Evolutionary conservation across 2,797 vertebrate species (phyloP).

Genomic region (Catamblyrhynchus diadema): DNA sequence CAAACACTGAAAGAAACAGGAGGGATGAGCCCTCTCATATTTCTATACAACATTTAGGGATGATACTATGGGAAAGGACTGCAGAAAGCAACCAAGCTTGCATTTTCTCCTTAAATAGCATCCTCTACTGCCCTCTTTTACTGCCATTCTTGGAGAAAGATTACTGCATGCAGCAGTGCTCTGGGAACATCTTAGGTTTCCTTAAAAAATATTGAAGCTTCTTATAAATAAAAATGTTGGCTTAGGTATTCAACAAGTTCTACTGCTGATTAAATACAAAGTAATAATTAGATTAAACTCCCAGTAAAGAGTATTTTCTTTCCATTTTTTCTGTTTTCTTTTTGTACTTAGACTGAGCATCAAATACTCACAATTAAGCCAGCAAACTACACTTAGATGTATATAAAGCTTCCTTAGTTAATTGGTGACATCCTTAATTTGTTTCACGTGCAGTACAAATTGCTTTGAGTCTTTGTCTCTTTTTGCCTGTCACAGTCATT

Average conservation of each 20-base stretch:
- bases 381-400: neutral
- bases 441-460: neutral
- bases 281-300: neutral
- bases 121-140: neutral
- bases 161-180: neutral
- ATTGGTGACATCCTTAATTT: neutral
- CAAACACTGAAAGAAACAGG: neutral
- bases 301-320: neutral
- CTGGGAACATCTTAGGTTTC: neutral
- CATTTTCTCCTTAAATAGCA: conserved; percentile 10
- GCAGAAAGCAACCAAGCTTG: neutral
- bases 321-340: neutral
- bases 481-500: neutral
- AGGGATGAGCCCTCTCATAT: neutral
- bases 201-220: neutral
- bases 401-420: neutral
- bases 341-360: neutral
- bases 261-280: neutral
- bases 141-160: neutral
- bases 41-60: neutral
- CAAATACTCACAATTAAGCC: neutral
- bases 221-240: neutral
- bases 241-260: neutral
- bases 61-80: neutral
- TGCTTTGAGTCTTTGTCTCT: neutral